phyloP scores from a whole-genome alignment of 2,797 vertebrate genomes.

The Anas acuta region DNA sequence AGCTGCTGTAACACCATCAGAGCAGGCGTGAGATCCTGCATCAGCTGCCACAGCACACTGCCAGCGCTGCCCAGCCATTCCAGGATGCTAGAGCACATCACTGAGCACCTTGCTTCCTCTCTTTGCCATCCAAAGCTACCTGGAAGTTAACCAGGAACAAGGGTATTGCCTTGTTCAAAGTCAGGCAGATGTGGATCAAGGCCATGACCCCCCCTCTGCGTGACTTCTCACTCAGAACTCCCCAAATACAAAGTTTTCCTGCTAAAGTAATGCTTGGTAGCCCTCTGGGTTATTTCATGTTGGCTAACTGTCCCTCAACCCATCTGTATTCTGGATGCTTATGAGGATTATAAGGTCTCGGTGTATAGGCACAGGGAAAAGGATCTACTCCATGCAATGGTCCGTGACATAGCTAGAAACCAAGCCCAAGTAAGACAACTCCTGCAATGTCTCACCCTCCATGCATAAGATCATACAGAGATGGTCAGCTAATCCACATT shows the following conservation, averaged over 20 bases:
- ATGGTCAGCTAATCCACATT: too few relatives aligned
- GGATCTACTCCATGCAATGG: too few relatives aligned
- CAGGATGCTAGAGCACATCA: neutral
- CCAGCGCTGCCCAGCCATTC: neutral
- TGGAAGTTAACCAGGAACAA: neutral
- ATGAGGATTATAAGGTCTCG: neutral
- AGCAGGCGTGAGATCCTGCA: neutral
- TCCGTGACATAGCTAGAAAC: too few relatives aligned
- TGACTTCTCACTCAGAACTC: neutral
- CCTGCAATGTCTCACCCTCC: too few relatives aligned
- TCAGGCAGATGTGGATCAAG: fast-evolving
- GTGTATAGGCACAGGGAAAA: too few relatives aligned
- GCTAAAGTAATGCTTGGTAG: neutral
- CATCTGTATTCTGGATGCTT: neutral
- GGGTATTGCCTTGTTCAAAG: neutral
- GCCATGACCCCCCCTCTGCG: fast-evolving
- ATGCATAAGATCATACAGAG: too few relatives aligned
- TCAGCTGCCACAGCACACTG: neutral
- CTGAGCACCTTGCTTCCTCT: neutral
- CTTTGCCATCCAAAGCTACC: neutral
- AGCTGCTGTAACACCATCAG: neutral
- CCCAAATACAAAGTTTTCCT: neutral
- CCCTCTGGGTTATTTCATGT: neutral
- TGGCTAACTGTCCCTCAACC: neutral
- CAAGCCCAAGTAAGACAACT: too few relatives aligned